Conservation (phyloP, 2,797 vertebrate species). For the Rhincodon typus region DNA sequence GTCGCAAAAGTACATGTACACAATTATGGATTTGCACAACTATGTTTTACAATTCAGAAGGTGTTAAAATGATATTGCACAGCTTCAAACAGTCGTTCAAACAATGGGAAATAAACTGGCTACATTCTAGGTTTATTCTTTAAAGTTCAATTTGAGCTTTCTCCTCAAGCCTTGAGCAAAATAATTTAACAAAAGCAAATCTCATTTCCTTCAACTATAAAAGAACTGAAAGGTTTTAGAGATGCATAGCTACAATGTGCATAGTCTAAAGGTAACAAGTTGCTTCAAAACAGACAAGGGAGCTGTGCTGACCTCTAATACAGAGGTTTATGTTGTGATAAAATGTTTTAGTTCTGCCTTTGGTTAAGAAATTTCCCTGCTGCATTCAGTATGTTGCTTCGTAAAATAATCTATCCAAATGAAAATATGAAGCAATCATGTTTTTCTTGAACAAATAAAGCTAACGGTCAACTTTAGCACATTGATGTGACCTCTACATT, state of each 20-base stretch:
- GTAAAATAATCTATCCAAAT: background rate
- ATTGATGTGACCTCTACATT: background rate
- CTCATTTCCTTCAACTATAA: background rate
- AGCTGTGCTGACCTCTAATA: background rate
- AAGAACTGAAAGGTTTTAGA: background rate
- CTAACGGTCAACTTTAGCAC: background rate
- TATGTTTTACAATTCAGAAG: background rate
- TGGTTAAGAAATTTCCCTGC: background rate
- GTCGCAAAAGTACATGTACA: background rate
- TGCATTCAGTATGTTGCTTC: background rate
- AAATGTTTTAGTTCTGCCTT: background rate
- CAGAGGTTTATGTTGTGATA: background rate
- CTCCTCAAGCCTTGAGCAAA: background rate
- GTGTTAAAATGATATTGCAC: background rate
- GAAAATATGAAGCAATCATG: constrained; percentile 22
- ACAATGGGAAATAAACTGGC: background rate
- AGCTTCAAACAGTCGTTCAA: background rate
- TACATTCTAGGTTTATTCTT: background rate
- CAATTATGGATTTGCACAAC: background rate
- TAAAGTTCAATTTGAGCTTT: background rate
- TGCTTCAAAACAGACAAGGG: background rate
- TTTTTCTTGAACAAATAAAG: background rate
- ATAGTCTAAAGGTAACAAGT: background rate
- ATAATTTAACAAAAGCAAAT: background rate
- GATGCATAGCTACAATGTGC: too few relatives aligned